Base-by-base conservation (phyloP, 1,140 invertebrate genomes). In the Drosophila subobscura region DNA sequence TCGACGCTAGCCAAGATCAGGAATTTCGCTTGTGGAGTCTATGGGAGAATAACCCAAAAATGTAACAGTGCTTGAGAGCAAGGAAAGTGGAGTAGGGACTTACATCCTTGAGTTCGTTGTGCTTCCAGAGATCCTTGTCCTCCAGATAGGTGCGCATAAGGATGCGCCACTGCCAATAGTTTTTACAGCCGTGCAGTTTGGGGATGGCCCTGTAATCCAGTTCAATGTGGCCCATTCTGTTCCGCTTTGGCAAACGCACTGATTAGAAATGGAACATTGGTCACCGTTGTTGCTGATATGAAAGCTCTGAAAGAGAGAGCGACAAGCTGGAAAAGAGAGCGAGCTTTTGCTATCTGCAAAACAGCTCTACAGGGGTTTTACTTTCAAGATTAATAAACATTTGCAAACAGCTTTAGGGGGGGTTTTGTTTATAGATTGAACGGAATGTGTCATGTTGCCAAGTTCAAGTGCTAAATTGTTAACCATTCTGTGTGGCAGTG, bases 111-210 rank as follows among this genome's bases (percentile, higher is more conserved):
- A 83, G 80, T 12, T 77, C 68, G 41, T 77, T 84, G 42, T 86
- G 60, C 45, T 58, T 77, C 80, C 80, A 85, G 12, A 85, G 50
- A 8, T 86, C 80, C 7, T 44, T 51, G 8, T 72, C 58, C 3
- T 85, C 80, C 25, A 85, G 49, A 33, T 74, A 85, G 44, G 77
- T 8, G 10, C 51, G 57, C 16, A 85, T 4, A 3, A 85, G 77
- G 58, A 85, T 71, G 16, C 60, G 59, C 80, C 80, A 85, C 33
- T 77, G 72, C 80, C 80, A 85, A 25, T 70, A 85, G 22, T 85
- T 85, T 10, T 80, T 59, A 10, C 54, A 46, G 1, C 81, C 77
- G 20, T 81, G 61, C 3, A 85, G 22, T 14, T 72, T 77, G 5
- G 80, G 80, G 42, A 85, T 85, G 3, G 77, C 56, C 33, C 77